Conservation (phyloP, 2,797 vertebrate species). For the Octomys mimax region DNA sequence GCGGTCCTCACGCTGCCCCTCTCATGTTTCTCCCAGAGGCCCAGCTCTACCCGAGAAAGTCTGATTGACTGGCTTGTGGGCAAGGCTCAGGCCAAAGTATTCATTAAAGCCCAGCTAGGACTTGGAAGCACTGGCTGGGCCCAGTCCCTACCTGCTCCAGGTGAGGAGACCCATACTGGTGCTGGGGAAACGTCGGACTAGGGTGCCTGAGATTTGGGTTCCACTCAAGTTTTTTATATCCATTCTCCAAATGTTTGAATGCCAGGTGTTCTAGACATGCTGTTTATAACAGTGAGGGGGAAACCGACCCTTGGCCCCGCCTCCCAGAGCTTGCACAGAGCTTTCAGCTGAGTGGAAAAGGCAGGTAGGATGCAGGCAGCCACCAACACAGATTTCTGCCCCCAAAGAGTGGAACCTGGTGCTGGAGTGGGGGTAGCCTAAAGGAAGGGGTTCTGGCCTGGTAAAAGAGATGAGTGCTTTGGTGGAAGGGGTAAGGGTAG, state of each 20-base stretch:
- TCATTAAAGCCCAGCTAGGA: not conserved
- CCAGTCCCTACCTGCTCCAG: not conserved
- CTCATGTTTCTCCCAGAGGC: not conserved
- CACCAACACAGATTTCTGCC: not conserved
- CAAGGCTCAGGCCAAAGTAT: not conserved
- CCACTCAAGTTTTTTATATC: not conserved
- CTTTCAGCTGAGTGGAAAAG: not conserved
- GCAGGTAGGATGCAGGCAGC: not conserved
- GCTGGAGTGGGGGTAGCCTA: not conserved
- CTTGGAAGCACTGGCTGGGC: not conserved
- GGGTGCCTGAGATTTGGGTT: not conserved
- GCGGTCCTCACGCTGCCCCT: accelerated
- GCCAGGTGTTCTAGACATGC: not conserved
- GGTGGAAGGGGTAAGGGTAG: not conserved
- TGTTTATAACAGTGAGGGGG: not conserved
- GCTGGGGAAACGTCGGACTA: not conserved
- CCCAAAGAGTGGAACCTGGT: not conserved
- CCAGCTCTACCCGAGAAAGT: not conserved
- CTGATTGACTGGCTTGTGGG: not conserved
- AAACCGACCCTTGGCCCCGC: not conserved
- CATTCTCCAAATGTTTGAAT: not conserved
- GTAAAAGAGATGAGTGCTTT: not conserved
- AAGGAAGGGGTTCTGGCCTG: not conserved
- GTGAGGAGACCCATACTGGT: not conserved
- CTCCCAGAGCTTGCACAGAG: not conserved